These are phyloP conservation scores for Orientallactaga bullata DNA, from an alignment of 2,113 vertebrate genomes.

Conservation along the genomic window DNA sequence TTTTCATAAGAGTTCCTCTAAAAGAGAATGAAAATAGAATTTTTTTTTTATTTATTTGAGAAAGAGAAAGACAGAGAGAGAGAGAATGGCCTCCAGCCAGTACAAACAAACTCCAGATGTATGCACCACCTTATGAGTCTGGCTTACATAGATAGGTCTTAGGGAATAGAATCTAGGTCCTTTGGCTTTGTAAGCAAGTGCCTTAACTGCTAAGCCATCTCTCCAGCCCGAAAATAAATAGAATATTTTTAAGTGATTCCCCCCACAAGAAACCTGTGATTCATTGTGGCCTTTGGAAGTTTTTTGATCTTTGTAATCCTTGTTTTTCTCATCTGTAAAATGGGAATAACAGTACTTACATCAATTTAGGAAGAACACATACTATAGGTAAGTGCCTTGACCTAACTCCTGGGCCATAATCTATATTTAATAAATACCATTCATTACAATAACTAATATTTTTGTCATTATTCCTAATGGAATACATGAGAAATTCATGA, in stretches of 20 bases:
- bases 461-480: background rate
- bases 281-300: background rate
- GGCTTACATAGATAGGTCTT: too few relatives aligned
- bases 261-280: background rate
- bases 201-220: too few relatives aligned
- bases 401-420: background rate
- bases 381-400: background rate
- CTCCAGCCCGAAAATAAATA: too few relatives aligned
- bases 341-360: background rate
- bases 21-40: background rate
- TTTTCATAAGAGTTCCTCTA: background rate
- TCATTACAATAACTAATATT: background rate
- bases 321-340: background rate
- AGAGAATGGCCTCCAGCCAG: too few relatives aligned
- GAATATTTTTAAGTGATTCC: too few relatives aligned
- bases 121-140: too few relatives aligned
- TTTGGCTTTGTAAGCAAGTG: too few relatives aligned
- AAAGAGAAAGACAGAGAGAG: too few relatives aligned
- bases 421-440: background rate
- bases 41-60: background rate
- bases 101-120: too few relatives aligned
- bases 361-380: background rate
- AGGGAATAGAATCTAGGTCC: too few relatives aligned
- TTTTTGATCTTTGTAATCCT: background rate
- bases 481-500: background rate